Evolutionary conservation across 2,888 invertebrate genomes (phyloP).

Genomic region (Scaptodrosophila latifasciaeformis): DNA sequence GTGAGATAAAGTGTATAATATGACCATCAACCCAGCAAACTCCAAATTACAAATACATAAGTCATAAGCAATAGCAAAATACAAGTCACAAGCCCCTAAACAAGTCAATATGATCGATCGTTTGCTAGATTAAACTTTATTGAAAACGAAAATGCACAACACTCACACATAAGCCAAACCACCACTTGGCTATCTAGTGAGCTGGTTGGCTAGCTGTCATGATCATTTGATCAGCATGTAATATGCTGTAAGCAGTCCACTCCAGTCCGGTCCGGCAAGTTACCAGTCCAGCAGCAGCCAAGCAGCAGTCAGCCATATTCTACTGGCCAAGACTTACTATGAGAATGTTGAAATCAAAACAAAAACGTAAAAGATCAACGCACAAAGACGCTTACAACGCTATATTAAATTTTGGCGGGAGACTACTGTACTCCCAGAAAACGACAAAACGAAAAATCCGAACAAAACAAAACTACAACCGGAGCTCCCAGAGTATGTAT

Average conservation of each 20-base stretch:
- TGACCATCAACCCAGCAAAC: constrained; percentile 51
- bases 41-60: too few relatives aligned
- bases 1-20: too few relatives aligned
- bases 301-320: constrained; percentile 4
- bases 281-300: constrained; percentile 15
- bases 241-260: constrained; percentile 1
- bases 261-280: constrained; percentile 53
- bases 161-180: too few relatives aligned
- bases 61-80: too few relatives aligned
- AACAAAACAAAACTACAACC: constrained; percentile 64
- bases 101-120: constrained; percentile 70
- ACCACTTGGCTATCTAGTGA: too few relatives aligned
- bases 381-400: constrained; percentile 51
- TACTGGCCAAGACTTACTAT: constrained; percentile 29
- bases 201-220: constrained; percentile 42
- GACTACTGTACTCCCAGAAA: constrained; percentile 61
- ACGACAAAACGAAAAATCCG: constrained; percentile 41
- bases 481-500: constrained; percentile 43
- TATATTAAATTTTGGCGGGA: constrained; percentile 65
- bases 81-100: too few relatives aligned
- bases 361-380: constrained; percentile 69
- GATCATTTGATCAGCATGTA: constrained; percentile 50
- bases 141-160: constrained; percentile 65
- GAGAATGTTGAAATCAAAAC: constrained; percentile 68
- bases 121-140: constrained; percentile 67